Percentiles rank a stretch among this genome's conserved stretches.
Conservation (phyloP, 1,140 invertebrate species). For the Geopemphigus sp. region DNA sequence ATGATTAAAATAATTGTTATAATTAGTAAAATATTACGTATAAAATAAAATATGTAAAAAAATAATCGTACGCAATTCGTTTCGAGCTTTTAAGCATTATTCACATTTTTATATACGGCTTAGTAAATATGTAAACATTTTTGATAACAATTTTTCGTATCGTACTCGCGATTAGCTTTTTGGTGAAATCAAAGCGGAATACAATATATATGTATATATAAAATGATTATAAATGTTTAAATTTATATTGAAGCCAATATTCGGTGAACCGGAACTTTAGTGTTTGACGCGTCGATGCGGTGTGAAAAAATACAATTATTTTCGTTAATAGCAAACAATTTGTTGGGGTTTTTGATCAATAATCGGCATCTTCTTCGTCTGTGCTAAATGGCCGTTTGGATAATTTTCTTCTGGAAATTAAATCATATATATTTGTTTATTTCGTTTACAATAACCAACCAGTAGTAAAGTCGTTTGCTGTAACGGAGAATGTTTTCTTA, state of each 20-base stretch:
- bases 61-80: neutral
- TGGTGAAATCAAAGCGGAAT: neutral
- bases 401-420: constrained; percentile 35
- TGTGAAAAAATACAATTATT: neutral
- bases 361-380: constrained; percentile 42
- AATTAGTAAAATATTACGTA: neutral
- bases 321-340: neutral
- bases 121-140: neutral
- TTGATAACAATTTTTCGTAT: neutral
- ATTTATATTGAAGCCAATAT: neutral
- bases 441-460: too few species aligned
- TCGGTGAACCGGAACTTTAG: neutral
- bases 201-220: neutral
- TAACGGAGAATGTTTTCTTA: too few species aligned
- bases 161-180: neutral
- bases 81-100: neutral
- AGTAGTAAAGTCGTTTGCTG: too few species aligned
- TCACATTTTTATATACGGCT: neutral
- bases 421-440: too few species aligned
- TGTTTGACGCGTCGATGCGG: neutral
- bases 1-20: constrained; percentile 4
- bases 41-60: neutral
- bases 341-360: neutral
- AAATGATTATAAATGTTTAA: neutral
- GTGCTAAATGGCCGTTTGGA: constrained; percentile 42